A percentile compares a stretch with the other conserved stretches of the same genome.
Evolutionary conservation across 2,888 invertebrate genomes (phyloP).

Genomic region (Leptarthrus brevirostris): DNA sequence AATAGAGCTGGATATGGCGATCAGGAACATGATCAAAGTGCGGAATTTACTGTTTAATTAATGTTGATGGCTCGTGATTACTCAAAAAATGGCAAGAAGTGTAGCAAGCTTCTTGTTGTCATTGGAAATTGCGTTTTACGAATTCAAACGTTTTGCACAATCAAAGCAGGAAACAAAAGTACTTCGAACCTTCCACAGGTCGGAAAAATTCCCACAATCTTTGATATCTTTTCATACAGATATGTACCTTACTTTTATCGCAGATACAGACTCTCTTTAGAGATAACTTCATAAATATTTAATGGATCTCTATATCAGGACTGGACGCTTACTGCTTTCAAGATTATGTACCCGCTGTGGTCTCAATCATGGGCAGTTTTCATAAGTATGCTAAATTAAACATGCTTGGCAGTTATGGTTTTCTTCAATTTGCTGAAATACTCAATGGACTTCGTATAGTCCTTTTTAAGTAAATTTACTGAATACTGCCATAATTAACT

Average conservation of each 20-base stretch:
- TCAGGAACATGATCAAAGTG: slow-evolving; percentile 39
- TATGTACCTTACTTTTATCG: background rate
- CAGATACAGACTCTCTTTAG: background rate
- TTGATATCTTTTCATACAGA: background rate
- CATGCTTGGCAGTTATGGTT: background rate
- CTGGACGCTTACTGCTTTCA: background rate
- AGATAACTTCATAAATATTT: slow-evolving; percentile 5
- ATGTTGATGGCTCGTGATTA: slow-evolving; percentile 45
- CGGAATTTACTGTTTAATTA: slow-evolving; percentile 53
- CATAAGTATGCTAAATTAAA: background rate
- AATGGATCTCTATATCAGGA: background rate
- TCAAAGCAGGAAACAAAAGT: too few species aligned
- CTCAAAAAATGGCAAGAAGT: background rate
- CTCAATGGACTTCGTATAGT: background rate
- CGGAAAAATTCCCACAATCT: background rate
- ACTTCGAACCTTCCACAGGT: too few species aligned
- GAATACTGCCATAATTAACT: background rate
- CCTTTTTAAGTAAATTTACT: background rate
- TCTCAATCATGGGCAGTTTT: background rate
- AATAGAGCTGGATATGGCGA: slow-evolving; percentile 7
- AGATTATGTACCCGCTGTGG: background rate
- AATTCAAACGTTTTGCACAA: too few species aligned
- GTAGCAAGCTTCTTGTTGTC: too few species aligned
- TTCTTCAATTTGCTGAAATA: background rate
- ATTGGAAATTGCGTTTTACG: too few species aligned